Evolutionary conservation across 1,140 invertebrate genomes (phyloP).

Genomic region (Brachionus calyciflorus): DNA sequence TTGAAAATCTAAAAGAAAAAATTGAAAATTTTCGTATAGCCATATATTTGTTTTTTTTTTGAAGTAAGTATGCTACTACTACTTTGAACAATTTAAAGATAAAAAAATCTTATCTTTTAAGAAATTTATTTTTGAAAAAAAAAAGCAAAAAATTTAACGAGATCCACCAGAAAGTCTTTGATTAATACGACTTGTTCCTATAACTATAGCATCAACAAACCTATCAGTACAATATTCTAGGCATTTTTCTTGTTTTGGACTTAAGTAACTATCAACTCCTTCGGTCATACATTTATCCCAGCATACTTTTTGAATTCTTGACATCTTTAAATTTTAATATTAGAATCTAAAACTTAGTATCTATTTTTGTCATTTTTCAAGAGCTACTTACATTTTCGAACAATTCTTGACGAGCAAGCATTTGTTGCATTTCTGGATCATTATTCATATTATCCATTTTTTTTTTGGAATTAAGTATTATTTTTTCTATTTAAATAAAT

Average conservation of each 20-base stretch:
- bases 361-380: background rate
- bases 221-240: slow-evolving; percentile 31
- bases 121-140: background rate
- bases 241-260: slow-evolving; percentile 16
- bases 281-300: slow-evolving; percentile 45
- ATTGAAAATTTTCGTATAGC: background rate
- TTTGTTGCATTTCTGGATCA: slow-evolving; percentile 45
- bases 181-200: slow-evolving; percentile 32
- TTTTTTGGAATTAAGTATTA: slow-evolving; percentile 4
- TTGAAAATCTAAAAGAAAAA: background rate
- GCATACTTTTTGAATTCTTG: slow-evolving; percentile 44
- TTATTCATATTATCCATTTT: slow-evolving; percentile 8
- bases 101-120: background rate
- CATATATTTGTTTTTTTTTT: background rate
- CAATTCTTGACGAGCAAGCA: slow-evolving; percentile 31
- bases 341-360: background rate
- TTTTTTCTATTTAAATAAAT: background rate
- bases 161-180: slow-evolving; percentile 34
- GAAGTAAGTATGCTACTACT: background rate
- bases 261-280: slow-evolving; percentile 27
- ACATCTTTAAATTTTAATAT: background rate
- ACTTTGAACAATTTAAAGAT: background rate
- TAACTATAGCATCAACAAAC: slow-evolving; percentile 40
- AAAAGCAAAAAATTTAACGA: background rate
- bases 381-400: slow-evolving; percentile 39